Evolutionary conservation across 2,797 vertebrate species (phyloP).

Genomic region (Glyptemys insculpta): DNA sequence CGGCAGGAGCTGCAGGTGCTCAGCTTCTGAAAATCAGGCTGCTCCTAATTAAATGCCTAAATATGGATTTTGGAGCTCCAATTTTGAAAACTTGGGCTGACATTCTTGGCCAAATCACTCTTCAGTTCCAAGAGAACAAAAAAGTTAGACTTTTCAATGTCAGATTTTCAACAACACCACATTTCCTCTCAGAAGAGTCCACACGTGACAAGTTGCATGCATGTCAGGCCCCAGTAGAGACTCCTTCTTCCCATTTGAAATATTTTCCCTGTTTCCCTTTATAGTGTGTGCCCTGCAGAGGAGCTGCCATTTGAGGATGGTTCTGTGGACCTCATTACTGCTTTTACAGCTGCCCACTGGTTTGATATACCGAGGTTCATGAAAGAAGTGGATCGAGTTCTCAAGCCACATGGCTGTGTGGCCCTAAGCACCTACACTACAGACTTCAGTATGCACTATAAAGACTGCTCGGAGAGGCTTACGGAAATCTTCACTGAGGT

Average conservation of each 20-base stretch:
- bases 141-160: neutral
- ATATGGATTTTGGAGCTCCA: neutral
- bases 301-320: constrained; percentile 75
- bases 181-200: neutral
- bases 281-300: constrained; percentile 82
- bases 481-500: constrained; percentile 82
- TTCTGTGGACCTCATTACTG: constrained; percentile 79
- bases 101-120: neutral
- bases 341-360: constrained; percentile 85
- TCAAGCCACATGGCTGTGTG: constrained; percentile 82
- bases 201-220: neutral
- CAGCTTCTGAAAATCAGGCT: neutral
- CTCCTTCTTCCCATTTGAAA: accelerated
- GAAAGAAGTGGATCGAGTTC: constrained; percentile 77
- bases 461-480: constrained; percentile 67
- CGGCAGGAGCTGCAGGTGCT: neutral
- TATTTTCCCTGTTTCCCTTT: accelerated
- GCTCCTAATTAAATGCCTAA: neutral
- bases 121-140: neutral
- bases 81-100: neutral
- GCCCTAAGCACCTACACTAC: constrained; percentile 80
- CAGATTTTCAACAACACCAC: neutral
- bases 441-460: constrained; percentile 76
- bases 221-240: accelerated
- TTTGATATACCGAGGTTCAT: constrained; percentile 81